Evolutionary conservation across 2,888 invertebrate species (phyloP).

Genomic region (Allacma fusca): DNA sequence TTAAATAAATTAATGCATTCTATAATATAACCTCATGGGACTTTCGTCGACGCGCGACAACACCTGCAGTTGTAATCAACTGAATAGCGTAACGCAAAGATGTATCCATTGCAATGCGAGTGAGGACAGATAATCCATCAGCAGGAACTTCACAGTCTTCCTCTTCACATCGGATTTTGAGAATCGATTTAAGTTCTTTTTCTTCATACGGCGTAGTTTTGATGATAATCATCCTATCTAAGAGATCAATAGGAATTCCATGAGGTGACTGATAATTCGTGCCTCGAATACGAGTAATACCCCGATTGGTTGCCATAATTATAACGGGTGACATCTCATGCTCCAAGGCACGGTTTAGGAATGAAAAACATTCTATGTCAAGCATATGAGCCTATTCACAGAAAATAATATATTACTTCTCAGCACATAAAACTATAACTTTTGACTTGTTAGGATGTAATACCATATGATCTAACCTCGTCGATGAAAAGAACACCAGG

Average conservation of each 20-base stretch:
- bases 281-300: slow-evolving; percentile 92
- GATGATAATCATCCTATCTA: slow-evolving; percentile 95
- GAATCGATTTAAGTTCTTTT: slow-evolving; percentile 87
- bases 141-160: slow-evolving; percentile 95
- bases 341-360: slow-evolving; percentile 94
- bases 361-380: slow-evolving; percentile 99
- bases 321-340: slow-evolving; percentile 97
- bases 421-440: too few species aligned
- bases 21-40: slow-evolving; percentile 74
- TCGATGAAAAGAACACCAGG: slow-evolving; percentile 98
- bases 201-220: slow-evolving; percentile 88
- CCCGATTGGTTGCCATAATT: slow-evolving; percentile 98
- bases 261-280: slow-evolving; percentile 81
- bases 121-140: slow-evolving; percentile 89
- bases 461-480: slow-evolving; percentile 78
- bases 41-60: slow-evolving; percentile 91
- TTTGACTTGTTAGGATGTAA: too few species aligned
- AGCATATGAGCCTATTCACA: slow-evolving; percentile 87
- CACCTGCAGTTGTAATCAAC: slow-evolving; percentile 91
- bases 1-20: neutral
- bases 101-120: slow-evolving; percentile 90
- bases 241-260: slow-evolving; percentile 94
- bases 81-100: slow-evolving; percentile 97
- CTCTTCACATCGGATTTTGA: slow-evolving; percentile 88
- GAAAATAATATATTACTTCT: too few species aligned